phyloP scores from a whole-genome alignment of 2,888 invertebrate species.

The Drosophila gaucha region DNA sequence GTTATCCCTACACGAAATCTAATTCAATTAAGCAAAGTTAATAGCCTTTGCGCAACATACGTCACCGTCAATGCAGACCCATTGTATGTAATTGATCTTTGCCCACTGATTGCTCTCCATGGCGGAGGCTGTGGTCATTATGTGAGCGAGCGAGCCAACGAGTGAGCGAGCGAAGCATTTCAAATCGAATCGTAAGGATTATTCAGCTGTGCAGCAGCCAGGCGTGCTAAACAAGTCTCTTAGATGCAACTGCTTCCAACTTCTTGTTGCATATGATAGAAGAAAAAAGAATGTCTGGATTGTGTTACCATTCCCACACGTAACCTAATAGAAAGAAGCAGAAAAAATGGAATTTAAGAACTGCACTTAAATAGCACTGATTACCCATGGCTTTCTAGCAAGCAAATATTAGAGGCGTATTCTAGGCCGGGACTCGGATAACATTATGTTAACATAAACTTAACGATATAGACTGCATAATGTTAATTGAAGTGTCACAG shows the following conservation, averaged over 20 bases:
- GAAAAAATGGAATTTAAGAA: conserved; percentile 7
- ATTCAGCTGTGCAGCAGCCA: background rate
- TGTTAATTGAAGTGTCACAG: conserved; percentile 8
- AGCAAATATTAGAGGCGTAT: background rate
- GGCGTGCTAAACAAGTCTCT: conserved; percentile 12
- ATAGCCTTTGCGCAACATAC: conserved; percentile 69
- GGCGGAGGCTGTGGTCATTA: conserved; percentile 38
- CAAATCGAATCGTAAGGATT: conserved; percentile 7
- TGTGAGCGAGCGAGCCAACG: conserved; percentile 13
- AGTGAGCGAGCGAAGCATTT: background rate
- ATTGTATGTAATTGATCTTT: conserved; percentile 67
- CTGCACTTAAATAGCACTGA: conserved; percentile 4
- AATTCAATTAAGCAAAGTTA: conserved; percentile 76
- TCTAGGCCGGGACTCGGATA: background rate
- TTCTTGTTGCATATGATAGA: conserved; percentile 9
- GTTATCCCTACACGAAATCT: conserved; percentile 70
- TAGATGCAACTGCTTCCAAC: conserved; percentile 3
- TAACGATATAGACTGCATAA: conserved; percentile 1
- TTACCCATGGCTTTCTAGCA: background rate
- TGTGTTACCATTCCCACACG: conserved; percentile 7
- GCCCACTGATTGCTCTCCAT: conserved; percentile 60
- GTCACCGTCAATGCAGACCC: conserved; percentile 51
- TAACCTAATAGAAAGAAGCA: background rate
- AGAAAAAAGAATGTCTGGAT: background rate
- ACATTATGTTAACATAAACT: conserved; percentile 5